These are phyloP conservation scores for Muschampia plurimacula DNA, from an alignment of 2,888 invertebrate species.

Conservation along the genomic window DNA sequence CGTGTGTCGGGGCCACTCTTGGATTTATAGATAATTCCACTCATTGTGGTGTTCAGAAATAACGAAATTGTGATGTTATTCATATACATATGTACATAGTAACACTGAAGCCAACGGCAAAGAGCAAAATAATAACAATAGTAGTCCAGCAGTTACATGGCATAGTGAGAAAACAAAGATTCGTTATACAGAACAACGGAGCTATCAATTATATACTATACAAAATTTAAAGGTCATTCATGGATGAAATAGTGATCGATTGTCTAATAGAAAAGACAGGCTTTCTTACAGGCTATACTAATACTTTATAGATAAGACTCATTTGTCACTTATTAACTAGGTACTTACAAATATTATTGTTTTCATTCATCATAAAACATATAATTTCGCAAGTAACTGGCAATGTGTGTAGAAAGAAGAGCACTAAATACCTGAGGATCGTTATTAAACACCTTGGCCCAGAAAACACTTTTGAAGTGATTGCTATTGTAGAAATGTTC, in stretches of 20 bases:
- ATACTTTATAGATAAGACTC: not conserved
- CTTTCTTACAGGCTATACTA: not conserved
- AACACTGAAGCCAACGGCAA: no score
- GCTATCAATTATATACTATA: constrained; percentile 21
- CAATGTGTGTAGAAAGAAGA: constrained; percentile 32
- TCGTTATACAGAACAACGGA: not conserved
- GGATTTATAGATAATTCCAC: no score
- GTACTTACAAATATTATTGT: not conserved
- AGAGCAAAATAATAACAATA: no score
- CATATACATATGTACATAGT: no score
- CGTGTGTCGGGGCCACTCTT: no score
- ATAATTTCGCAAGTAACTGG: constrained; percentile 15
- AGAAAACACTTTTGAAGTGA: constrained; percentile 46
- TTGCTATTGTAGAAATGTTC: constrained; percentile 46
- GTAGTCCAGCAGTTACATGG: not conserved
- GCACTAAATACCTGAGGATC: constrained; percentile 24
- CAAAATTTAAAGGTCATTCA: constrained; percentile 20
- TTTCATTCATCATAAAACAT: constrained; percentile 5
- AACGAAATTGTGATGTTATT: no score
- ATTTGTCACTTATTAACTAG: not conserved
- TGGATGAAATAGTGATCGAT: constrained; percentile 21
- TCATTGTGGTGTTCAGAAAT: no score
- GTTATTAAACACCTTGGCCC: constrained; percentile 50
- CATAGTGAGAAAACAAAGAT: not conserved
- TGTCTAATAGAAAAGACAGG: constrained; percentile 14